Conservation (phyloP, 2,113 vertebrate genomes). For the Sylvietta virens region DNA sequence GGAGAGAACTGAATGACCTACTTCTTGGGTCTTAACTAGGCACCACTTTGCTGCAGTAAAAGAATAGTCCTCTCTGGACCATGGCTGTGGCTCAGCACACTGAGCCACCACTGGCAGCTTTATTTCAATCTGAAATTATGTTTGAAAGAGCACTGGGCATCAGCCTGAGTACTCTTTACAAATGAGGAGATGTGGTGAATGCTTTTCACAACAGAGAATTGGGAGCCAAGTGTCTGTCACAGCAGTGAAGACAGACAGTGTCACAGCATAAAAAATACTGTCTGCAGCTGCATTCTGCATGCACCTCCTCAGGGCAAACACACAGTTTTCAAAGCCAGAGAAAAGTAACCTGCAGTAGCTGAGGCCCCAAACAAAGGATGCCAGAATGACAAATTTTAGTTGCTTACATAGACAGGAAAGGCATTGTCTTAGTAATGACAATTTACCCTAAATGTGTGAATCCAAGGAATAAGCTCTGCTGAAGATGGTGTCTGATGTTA, state of each 20-base stretch:
- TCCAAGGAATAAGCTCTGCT: background rate
- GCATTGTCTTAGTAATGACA: background rate
- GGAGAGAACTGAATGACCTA: background rate
- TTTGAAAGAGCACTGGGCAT: background rate
- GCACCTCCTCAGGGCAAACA: fast-evolving
- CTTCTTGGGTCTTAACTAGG: background rate
- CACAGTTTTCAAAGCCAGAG: background rate
- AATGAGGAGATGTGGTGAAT: background rate
- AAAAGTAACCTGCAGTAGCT: background rate
- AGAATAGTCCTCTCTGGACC: background rate
- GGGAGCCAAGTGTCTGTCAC: background rate
- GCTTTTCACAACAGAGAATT: background rate
- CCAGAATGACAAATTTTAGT: background rate
- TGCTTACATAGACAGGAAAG: background rate
- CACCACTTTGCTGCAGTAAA: background rate
- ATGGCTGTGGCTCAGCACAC: background rate
- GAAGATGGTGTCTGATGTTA: background rate
- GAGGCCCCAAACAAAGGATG: background rate
- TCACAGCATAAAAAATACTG: background rate
- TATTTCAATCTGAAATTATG: background rate
- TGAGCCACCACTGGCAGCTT: background rate
- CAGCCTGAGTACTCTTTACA: background rate
- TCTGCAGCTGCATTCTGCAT: background rate
- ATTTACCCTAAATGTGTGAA: background rate
- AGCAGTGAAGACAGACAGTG: background rate